Evolutionary conservation across 2,113 vertebrate species (phyloP), one percentile per base, ranked within the genome.

Genomic region (Scopus umbretta): DNA sequence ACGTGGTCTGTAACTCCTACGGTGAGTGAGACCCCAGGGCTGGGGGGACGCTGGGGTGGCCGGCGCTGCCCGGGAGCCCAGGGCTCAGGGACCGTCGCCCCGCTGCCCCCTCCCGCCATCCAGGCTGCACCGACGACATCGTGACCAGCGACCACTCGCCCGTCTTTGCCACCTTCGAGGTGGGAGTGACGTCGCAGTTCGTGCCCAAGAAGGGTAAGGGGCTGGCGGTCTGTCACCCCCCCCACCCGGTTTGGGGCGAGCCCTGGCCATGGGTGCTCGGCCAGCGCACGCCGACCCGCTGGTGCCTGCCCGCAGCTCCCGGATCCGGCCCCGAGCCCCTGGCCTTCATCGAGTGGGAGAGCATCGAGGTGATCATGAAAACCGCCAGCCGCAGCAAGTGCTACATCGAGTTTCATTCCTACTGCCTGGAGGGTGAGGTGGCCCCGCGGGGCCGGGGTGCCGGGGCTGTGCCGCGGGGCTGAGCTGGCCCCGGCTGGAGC

Each of bases 91-190:
- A 8, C 53, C 1, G 0, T 53, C 45, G 59, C 66, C 21, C 36
- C 53, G 5, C 32, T 82, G 40, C 10, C 55, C n/a, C 27, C 67
- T 80, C 52, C 71, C 15, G 32, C 74, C 88, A 40, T 10, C 49
- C 96, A 99, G 99, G 99, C 76, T 99, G 99, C 96, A 99, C 99
- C 0, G 98, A 99, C 38, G 98, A 99, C 97, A 98, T 99, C 16
- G 98, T 99, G 84, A 98, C 98, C 79, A 99, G 99, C 4, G 98
- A 99, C 84, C 99, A 99, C 97, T 99, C 99, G 0, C 99, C 99
- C 20, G 98, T 99, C 94, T 99, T 99, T 22, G 98, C 98, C 86
- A 99, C 99, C 10, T 99, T 99, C 23, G 98, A 99, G 96, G 98
- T 99, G 52, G 98, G 98, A 63, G 98, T 99, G 86, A 98, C 96